phyloP scores from a whole-genome alignment of 1,140 invertebrate species.

The Nilaparvata lugens region DNA sequence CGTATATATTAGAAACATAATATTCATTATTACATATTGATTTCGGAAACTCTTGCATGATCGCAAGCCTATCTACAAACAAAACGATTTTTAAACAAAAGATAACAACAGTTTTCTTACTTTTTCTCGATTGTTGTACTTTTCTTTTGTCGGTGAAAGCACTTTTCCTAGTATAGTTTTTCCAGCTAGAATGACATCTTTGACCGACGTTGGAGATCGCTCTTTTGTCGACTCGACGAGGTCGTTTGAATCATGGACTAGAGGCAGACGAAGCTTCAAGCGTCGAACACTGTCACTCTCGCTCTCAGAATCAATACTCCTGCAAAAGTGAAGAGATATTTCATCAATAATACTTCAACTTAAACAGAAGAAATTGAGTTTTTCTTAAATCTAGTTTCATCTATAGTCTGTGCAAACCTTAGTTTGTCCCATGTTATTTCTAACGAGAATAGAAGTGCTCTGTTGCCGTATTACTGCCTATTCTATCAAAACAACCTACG shows the following conservation, averaged over 20 bases:
- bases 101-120: too few relatives aligned
- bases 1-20: too few relatives aligned
- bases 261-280: constrained; percentile 15
- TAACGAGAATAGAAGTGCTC: too few relatives aligned
- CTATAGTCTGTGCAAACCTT: too few relatives aligned
- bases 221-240: constrained; percentile 34
- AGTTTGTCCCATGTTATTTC: too few relatives aligned
- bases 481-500: too few relatives aligned
- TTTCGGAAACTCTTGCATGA: too few relatives aligned
- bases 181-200: constrained; percentile 59
- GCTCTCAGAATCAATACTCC: constrained; percentile 12
- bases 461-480: too few relatives aligned
- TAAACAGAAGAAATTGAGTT: too few relatives aligned
- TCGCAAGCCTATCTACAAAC: too few relatives aligned
- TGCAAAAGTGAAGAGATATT: background rate
- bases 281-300: constrained; percentile 10
- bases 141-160: constrained; percentile 63
- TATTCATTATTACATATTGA: background rate
- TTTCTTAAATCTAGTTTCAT: too few relatives aligned
- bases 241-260: constrained; percentile 9
- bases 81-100: too few relatives aligned
- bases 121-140: constrained; percentile 32
- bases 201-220: constrained; percentile 44
- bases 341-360: background rate
- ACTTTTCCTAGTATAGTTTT: constrained; percentile 72